Evolutionary conservation across 1,140 invertebrate species (phyloP).

Genomic region (Mycetomoellerius zeteki): DNA sequence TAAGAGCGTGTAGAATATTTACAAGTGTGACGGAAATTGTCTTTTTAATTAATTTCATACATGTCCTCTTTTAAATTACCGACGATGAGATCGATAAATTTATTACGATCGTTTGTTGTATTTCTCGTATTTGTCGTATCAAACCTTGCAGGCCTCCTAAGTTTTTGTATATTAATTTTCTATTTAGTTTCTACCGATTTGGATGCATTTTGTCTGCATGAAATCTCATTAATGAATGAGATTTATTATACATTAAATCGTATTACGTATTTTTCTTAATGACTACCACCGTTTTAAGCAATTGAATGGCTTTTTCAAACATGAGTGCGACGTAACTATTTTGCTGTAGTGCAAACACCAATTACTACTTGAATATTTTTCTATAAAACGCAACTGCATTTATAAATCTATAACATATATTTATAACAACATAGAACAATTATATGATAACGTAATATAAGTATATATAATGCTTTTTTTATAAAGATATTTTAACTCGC

Average conservation of each 20-base stretch:
- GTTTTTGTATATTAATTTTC: conserved; percentile 28
- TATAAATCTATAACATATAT: conserved; percentile 21
- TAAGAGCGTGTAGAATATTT: conserved; percentile 38
- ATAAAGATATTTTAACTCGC: conserved; percentile 2
- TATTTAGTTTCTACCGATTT: conserved; percentile 2
- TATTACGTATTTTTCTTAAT: conserved; percentile 3
- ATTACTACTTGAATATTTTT: conserved; percentile 10
- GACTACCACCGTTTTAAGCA: not conserved
- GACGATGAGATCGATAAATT: conserved; percentile 12
- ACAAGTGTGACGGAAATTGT: conserved; percentile 39
- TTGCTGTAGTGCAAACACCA: conserved; percentile 10
- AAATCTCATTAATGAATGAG: too few species aligned
- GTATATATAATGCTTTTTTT: not conserved
- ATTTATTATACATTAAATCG: not conserved
- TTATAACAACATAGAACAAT: conserved; percentile 8
- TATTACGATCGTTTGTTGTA: not conserved
- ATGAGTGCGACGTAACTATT: not conserved
- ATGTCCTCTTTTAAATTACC: not conserved
- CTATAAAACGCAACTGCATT: not conserved
- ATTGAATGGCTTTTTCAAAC: not conserved
- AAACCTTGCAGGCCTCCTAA: conserved; percentile 15
- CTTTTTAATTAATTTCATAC: conserved; percentile 16
- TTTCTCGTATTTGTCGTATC: not conserved
- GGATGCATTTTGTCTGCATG: not conserved
- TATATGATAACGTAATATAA: not conserved